Percentiles rank a stretch among this genome's conserved stretches.
These are phyloP conservation scores for Eurytoma californica DNA, from an alignment of 2,888 invertebrate species.

Conservation along the genomic window DNA sequence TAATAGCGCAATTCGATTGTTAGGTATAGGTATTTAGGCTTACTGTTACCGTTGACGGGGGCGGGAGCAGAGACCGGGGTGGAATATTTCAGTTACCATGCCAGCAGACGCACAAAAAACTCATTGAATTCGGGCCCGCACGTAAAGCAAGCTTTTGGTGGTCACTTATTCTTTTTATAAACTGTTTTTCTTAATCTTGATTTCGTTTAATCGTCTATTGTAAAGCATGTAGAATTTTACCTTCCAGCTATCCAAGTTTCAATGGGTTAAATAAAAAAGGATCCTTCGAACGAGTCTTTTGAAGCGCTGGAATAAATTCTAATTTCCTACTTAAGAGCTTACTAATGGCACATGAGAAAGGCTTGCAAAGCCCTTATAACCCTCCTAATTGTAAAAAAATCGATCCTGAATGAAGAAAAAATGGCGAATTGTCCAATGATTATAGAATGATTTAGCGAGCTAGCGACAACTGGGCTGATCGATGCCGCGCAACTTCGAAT, in stretches of 20 bases:
- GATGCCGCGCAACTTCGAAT: conserved; percentile 4
- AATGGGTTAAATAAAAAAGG: no score
- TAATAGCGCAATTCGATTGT: conserved; percentile 38
- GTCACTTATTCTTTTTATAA: conserved; percentile 8
- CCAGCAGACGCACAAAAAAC: conserved; percentile 70
- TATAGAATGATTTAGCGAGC: no score
- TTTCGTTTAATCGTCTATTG: not conserved
- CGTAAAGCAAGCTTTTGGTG: conserved; percentile 41
- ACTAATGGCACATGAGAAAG: no score
- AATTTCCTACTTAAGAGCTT: no score
- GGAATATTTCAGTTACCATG: conserved; percentile 64
- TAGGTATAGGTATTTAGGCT: conserved; percentile 56
- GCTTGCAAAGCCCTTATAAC: no score
- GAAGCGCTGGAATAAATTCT: no score
- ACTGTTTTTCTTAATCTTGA: not conserved
- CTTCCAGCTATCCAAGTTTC: no score
- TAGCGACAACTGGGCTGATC: conserved; percentile 41
- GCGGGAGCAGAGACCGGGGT: conserved; percentile 45
- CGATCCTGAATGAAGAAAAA: no score
- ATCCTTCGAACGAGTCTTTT: no score
- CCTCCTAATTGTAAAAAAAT: no score
- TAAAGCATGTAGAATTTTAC: no score
- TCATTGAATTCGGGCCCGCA: conserved; percentile 63
- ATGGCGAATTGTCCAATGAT: no score
- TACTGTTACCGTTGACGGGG: conserved; percentile 55